phyloP scores from a whole-genome alignment of 2,113 vertebrate genomes.

The Epinephelus fuscoguttatus region DNA sequence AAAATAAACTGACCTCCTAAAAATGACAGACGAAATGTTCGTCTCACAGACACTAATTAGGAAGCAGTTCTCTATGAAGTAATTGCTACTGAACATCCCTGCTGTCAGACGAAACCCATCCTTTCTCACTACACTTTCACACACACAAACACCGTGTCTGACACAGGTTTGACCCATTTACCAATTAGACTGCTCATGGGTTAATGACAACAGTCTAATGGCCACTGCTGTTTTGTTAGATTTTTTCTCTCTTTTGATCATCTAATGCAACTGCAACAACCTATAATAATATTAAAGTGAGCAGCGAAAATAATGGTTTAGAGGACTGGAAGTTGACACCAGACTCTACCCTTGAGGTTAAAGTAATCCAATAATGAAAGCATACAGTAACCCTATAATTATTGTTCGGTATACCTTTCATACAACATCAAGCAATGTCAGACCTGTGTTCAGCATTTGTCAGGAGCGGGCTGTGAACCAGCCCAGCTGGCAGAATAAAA shows the following conservation, averaged over 20 bases:
- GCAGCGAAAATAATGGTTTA: background rate
- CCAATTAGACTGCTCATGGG: slow-evolving; percentile 36
- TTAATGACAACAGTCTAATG: slow-evolving; percentile 29
- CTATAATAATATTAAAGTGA: slow-evolving; percentile 1
- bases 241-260: slow-evolving; percentile 5
- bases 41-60: slow-evolving; percentile 11
- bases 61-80: slow-evolving; percentile 16
- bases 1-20: slow-evolving; percentile 1
- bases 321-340: background rate
- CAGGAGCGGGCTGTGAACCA: background rate
- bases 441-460: slow-evolving; percentile 3
- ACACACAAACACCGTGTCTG: slow-evolving; percentile 23
- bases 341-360: slow-evolving; percentile 3
- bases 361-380: slow-evolving; percentile 26
- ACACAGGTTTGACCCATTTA: slow-evolving; percentile 45
- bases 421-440: slow-evolving; percentile 19
- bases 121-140: slow-evolving; percentile 17
- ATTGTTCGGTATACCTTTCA: slow-evolving; percentile 3
- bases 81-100: slow-evolving; percentile 41
- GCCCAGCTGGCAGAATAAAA: too few species aligned
- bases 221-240: background rate
- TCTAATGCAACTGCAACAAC: background rate
- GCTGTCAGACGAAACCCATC: slow-evolving; percentile 35
- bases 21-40: slow-evolving; percentile 9
- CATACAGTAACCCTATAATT: slow-evolving; percentile 2